A percentile compares a stretch with the other conserved stretches of the same genome.
phyloP scores from a whole-genome alignment of 2,113 vertebrate genomes.

The Xenopus borealis region DNA sequence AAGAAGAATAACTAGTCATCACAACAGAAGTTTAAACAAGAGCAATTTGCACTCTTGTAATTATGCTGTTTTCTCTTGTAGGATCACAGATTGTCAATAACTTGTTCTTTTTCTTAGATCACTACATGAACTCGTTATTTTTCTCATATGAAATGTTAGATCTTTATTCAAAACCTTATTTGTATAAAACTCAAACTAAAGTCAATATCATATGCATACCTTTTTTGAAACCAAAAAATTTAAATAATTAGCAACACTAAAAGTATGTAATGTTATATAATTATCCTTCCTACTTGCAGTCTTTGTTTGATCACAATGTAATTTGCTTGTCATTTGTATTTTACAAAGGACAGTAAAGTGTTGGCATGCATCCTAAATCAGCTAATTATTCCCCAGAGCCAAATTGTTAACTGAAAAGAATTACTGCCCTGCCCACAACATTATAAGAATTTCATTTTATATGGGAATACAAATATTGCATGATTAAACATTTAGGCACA shows the following conservation, averaged over 20 bases:
- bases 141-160: conserved; percentile 46
- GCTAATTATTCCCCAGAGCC: conserved; percentile 17
- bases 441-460: no score
- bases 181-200: not conserved
- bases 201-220: conserved; percentile 2
- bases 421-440: conserved; percentile 20
- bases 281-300: conserved; percentile 40
- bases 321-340: conserved; percentile 49
- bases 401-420: conserved; percentile 48
- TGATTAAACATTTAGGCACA: no score
- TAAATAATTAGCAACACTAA: conserved; percentile 9
- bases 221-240: not conserved
- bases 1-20: conserved; percentile 75
- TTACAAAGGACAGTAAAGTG: conserved; percentile 38
- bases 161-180: conserved; percentile 9
- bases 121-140: conserved; percentile 58
- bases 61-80: conserved; percentile 48
- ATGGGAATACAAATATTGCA: no score
- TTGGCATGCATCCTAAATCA: conserved; percentile 39
- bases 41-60: conserved; percentile 62
- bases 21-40: conserved; percentile 75
- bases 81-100: conserved; percentile 77
- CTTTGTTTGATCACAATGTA: conserved; percentile 35
- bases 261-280: conserved; percentile 19
- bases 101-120: conserved; percentile 51